Base-by-base conservation (phyloP, 2,888 invertebrate species). In the Eristalinus aeneus region DNA sequence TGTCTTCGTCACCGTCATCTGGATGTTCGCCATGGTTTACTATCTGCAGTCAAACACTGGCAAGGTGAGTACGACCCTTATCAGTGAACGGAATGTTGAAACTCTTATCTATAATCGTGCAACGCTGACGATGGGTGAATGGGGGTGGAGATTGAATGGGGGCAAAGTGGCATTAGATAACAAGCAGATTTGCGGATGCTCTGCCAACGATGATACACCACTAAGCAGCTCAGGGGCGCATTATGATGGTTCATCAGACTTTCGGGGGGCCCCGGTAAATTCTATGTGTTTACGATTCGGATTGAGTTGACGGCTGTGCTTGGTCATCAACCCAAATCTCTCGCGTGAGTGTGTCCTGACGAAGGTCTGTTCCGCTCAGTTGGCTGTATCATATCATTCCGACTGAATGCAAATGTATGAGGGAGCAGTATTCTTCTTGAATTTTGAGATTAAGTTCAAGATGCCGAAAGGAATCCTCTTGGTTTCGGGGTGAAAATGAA, bases 1-100 rank as follows among this genome's bases (percentile, higher is more conserved):
- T 88, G 92, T 91, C 39, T 92, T 92, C 89, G 92, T 92, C 46
- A 91, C 91, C 90, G 90, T 92, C 89, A 91, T 92, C 79, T 92
- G 92, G 92, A 92, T 92, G 92, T 92, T 92, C 88, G 91, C 91
- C 88, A 91, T 92, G 92, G 91, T 92, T 87, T 92, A 92, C 88
- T 92, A 91, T 89, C 91, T 92, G 86, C 92, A 92, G 88, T 90
- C 92, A 88, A 92, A 90, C 89, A 92, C 91, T 78, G 91, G 91
- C 89, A 92, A 92, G 92, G 92, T 92, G 88, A 91, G 92, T 89
- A 23, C 16, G 46, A 46, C 16, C 8, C 46, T 16, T 16, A 46
- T 46, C 46, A 16, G 27, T 27, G 2, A 27, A 27, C 27, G 27
- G 46, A 46, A 46, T 16, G 16, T 8, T 46, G 16, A 46, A 16